These are phyloP conservation scores for Aptenodytes patagonicus DNA, from an alignment of 2,113 vertebrate genomes.

Conservation along the genomic window DNA sequence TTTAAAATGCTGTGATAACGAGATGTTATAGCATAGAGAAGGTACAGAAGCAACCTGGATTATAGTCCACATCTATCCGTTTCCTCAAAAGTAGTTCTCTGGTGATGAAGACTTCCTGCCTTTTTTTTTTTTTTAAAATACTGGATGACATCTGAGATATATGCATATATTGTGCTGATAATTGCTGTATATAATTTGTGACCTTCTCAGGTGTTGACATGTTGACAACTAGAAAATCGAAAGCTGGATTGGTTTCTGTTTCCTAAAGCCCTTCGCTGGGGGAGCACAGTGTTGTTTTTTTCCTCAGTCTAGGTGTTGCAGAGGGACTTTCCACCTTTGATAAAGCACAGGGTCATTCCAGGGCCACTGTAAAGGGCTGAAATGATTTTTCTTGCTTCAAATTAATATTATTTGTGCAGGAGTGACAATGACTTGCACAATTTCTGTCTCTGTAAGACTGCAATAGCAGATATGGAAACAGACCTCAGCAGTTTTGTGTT, in stretches of 20 bases:
- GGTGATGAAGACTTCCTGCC: background rate
- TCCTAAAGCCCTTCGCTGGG: background rate
- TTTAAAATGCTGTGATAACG: rapidly evolving
- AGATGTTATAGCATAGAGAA: background rate
- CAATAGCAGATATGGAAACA: background rate
- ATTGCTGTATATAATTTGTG: background rate
- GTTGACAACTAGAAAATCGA: background rate
- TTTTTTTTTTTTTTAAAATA: background rate
- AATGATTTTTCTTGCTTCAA: background rate
- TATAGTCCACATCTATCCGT: background rate
- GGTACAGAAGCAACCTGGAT: background rate
- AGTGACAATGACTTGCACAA: background rate
- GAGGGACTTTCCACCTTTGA: background rate
- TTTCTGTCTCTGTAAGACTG: background rate
- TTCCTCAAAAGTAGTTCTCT: background rate
- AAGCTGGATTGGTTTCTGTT: background rate
- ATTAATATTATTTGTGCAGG: background rate
- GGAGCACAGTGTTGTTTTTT: background rate
- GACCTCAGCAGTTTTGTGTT: background rate
- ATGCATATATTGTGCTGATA: background rate
- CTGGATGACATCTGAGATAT: background rate
- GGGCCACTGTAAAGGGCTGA: background rate
- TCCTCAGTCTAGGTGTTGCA: background rate
- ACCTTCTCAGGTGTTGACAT: background rate
- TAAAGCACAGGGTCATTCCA: background rate